Percentiles rank a stretch among this genome's conserved stretches.
These are phyloP conservation scores for Tinea pellionella DNA, from an alignment of 2,888 invertebrate species.

Conservation along the genomic window DNA sequence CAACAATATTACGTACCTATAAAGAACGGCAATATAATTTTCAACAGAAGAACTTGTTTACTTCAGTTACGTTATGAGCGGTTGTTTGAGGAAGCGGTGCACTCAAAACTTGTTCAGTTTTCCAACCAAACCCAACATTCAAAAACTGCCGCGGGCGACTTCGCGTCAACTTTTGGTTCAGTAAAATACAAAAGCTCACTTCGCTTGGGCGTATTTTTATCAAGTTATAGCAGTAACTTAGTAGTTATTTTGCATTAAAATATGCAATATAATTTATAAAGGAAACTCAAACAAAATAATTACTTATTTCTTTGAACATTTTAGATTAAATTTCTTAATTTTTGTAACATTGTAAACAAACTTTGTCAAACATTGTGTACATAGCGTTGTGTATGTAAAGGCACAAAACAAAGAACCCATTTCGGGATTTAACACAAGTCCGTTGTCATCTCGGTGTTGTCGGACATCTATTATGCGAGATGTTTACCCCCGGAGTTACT, in stretches of 20 bases:
- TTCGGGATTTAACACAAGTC: constrained; percentile 19
- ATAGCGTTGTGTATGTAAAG: too few species aligned
- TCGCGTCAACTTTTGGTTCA: constrained; percentile 46
- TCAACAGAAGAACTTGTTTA: not conserved
- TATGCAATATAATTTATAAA: too few species aligned
- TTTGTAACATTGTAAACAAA: not conserved
- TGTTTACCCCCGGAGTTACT: constrained; percentile 30
- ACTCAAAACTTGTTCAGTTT: constrained; percentile 39
- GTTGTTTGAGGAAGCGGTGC: constrained; percentile 28
- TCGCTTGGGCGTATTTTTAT: not conserved
- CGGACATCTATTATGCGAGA: constrained; percentile 52
- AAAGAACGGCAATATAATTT: too few species aligned
- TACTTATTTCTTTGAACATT: too few species aligned
- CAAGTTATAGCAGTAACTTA: constrained; percentile 16
- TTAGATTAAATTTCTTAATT: not conserved
- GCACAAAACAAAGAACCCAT: constrained; percentile 11
- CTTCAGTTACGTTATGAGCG: not conserved
- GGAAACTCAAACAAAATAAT: too few species aligned
- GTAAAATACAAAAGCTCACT: constrained; percentile 22
- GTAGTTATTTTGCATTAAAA: constrained; percentile 27
- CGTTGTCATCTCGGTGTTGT: constrained; percentile 49
- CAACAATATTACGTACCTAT: too few species aligned
- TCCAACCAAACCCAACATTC: constrained; percentile 33
- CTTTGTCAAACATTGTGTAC: not conserved
- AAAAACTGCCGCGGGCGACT: constrained; percentile 48